Evolutionary conservation across 2,888 invertebrate genomes (phyloP), one percentile per base, ranked within the genome.

Genomic region (Leptothorax acervorum): DNA sequence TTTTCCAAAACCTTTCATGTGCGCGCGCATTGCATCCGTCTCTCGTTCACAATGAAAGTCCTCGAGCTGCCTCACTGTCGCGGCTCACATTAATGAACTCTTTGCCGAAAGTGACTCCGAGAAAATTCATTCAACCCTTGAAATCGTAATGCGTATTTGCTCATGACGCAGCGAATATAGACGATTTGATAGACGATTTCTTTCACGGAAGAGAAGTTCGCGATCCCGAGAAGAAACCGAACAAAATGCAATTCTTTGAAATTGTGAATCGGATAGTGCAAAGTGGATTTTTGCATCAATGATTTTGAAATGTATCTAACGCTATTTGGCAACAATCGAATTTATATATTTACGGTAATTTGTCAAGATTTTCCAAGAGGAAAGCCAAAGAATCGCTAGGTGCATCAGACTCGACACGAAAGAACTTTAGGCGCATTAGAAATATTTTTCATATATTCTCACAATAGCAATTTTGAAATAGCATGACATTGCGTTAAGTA

Each of bases 1-100:
- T 90, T 87, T 90, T 90, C 73, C 74, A 86, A 86, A 84, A 88
- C 23, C 57, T 79, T 79, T 79, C 71, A 79, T 60, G 18, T 9
- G 45, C 15, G 23, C 78, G 45, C 78, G 55, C 42, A 66, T 66
- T 53, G 15, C 66, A 66, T 39, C 53, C 51, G 39, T 66, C 23
- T 35, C 35, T n/a, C 35, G 15, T 63, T 68, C 57, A 79, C 79
- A 79, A 79, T 79, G 23, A 57, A 23, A 45, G 23, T 70, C 23
- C 71, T 79, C 71, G 71, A 70, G 45, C 57, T 35, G 28, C 53
- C 65, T 70, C 42, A 76, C 45, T 79, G 45, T 70, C 70, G 70
- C 48, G 57, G 45, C 48, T 57, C n/a, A 23, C 57, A 79, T 79
- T 79, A 79, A 79, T 79, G 57, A 79, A 79, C 71, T 79, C 79